Base-by-base conservation (phyloP, 2,888 invertebrate species). In the Cosmia trapezina region DNA sequence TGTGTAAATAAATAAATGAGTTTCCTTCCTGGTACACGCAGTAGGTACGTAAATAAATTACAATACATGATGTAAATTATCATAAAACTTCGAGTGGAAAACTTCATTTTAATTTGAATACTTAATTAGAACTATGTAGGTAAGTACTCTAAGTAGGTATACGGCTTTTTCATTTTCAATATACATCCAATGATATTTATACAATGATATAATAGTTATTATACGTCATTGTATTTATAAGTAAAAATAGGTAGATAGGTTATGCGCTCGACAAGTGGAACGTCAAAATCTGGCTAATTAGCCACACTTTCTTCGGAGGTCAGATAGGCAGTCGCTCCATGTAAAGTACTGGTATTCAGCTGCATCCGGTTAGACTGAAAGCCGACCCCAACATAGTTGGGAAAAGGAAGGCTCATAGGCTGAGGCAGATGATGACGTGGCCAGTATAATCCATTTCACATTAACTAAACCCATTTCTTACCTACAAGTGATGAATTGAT, bases 21-120 rank as follows among this genome's bases (percentile, higher is more conserved):
- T 84, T 86, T 83, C 85, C 85, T 84, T 78, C 85, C 87, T 78
- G 51, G 63, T 59, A 73, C 19, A 68, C n/a, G 12, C 57, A 43
- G 28, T n/a, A n/a, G n/a, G n/a, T 70, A 74, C 65, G 73, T 71
- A 80, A 71, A 77, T 82, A 79, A 61, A 79, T 81, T 73, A 71
- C 41, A 78, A 76, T 77, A 78, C 19, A 71, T 74, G 41, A 78
- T 81, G 64, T 71, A 14, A 69, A 74, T 81, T 60, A 45, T 47
- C 49, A 45, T 57, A 64, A 45, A 64, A 67, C 47, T 64, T 73
- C 14, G 45, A 59, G 22, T 53, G 62, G 45, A 57, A 76, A 57
- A 63, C 51, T 53, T 63, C 19, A 41, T 37, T 12, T 28, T 6
- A 28, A 47, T 73, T 28, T 41, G 47, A 41, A 70, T 70, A n/a